Conservation (phyloP, 2,797 vertebrate species). For the Danionella dracula region DNA sequence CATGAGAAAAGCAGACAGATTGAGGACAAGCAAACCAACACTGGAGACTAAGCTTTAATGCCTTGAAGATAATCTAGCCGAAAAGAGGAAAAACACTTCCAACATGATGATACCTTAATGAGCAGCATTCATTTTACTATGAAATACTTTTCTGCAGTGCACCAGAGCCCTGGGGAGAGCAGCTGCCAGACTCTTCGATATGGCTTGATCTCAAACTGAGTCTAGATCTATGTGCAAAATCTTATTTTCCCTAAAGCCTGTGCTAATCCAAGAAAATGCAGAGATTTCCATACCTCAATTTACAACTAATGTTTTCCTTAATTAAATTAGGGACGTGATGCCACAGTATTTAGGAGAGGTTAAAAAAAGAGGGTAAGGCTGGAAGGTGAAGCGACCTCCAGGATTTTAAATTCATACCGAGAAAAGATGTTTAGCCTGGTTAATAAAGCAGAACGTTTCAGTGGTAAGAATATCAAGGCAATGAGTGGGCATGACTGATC, state of each 20-base stretch:
- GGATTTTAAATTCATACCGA: conserved; percentile 16
- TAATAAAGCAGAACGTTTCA: conserved; percentile 34
- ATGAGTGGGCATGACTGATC: conserved; percentile 12
- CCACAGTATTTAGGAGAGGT: conserved; percentile 12
- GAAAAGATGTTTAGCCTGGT: conserved; percentile 25
- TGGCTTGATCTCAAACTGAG: conserved; percentile 15
- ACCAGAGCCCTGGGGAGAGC: conserved; percentile 17
- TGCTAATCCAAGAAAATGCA: conserved; percentile 2
- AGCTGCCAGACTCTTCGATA: conserved; percentile 11
- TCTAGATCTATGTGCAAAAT: not conserved
- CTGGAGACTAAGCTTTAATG: no score
- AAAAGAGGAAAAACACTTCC: conserved; percentile 4
- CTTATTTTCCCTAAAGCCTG: not conserved
- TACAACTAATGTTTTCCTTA: conserved; percentile 12
- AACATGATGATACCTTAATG: conserved; percentile 5
- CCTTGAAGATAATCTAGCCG: no score
- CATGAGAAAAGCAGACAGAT: not conserved
- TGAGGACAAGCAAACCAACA: not conserved
- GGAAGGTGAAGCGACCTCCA: not conserved
- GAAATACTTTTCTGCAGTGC: conserved; percentile 17
- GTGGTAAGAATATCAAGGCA: not conserved
- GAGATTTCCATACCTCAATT: not conserved
- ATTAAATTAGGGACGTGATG: conserved; percentile 21
- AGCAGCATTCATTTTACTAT: conserved; percentile 13
- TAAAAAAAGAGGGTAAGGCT: not conserved